Percentiles rank a stretch among this genome's conserved stretches.
These are phyloP conservation scores for Brachionus sp. DNA, from an alignment of 1,140 invertebrate genomes.

Conservation along the genomic window DNA sequence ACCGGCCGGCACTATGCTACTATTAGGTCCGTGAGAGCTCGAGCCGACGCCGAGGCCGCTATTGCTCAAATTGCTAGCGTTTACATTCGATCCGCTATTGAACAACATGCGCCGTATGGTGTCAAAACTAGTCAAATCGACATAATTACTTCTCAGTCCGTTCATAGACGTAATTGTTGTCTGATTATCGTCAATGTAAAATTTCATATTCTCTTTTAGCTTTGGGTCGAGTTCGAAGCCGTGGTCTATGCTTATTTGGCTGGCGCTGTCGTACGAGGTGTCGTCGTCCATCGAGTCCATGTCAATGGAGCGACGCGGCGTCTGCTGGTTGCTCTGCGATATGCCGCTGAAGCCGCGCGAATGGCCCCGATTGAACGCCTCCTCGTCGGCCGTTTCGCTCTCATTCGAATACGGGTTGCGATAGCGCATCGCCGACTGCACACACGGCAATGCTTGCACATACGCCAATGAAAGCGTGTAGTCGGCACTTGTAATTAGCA, in stretches of 20 bases:
- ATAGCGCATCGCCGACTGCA: neutral
- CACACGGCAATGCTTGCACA: neutral
- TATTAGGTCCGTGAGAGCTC: neutral
- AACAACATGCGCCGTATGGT: slow-evolving; percentile 1
- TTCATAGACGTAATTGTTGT: neutral
- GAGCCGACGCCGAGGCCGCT: neutral
- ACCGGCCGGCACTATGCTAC: neutral
- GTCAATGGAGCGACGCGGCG: slow-evolving; percentile 30
- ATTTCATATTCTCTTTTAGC: neutral
- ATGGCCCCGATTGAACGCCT: neutral
- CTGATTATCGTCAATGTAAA: neutral
- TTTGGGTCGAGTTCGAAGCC: neutral
- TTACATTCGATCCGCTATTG: neutral
- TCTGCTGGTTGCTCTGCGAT: neutral
- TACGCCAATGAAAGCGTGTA: neutral
- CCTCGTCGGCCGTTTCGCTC: neutral
- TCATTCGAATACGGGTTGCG: slow-evolving; percentile 5
- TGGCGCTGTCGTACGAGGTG: slow-evolving; percentile 31
- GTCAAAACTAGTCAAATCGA: slow-evolving; percentile 27
- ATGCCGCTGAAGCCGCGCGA: neutral
- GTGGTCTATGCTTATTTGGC: slow-evolving; percentile 32
- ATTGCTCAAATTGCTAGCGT: slow-evolving; percentile 27
- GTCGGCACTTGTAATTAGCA: neutral
- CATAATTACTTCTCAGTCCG: neutral
- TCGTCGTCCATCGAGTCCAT: slow-evolving; percentile 35